Conservation (phyloP, 2,797 vertebrate species). For the Staurois parvus region DNA sequence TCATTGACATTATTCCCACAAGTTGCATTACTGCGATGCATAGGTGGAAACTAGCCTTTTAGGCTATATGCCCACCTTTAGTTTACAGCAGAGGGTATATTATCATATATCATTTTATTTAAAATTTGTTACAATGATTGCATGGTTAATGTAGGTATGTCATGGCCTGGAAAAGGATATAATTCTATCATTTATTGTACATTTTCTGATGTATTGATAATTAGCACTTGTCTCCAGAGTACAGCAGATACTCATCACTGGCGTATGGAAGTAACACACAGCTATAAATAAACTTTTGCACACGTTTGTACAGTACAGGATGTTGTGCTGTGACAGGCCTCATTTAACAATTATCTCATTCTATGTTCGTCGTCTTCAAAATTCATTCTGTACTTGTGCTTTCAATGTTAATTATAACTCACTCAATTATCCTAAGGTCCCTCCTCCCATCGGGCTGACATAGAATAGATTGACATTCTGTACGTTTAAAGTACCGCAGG, state of each 20-base stretch:
- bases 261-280: neutral
- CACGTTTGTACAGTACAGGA: neutral
- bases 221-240: neutral
- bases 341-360: neutral
- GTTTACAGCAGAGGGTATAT: too few relatives aligned
- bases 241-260: neutral
- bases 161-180: neutral
- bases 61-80: too few relatives aligned
- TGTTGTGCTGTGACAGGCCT: neutral
- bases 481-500: slow-evolving; percentile 19
- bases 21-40: too few relatives aligned
- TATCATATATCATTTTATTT: too few relatives aligned
- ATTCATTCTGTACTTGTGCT: slow-evolving; percentile 4
- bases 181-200: neutral
- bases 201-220: neutral
- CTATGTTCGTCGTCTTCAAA: neutral
- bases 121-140: too few relatives aligned
- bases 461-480: neutral
- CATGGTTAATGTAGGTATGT: too few relatives aligned
- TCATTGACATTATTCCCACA: too few relatives aligned
- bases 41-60: too few relatives aligned
- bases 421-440: neutral
- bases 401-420: slow-evolving; percentile 2
- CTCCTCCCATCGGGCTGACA: slow-evolving; percentile 18
- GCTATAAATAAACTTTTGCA: neutral